These are phyloP conservation scores for Andrena cerasifolii DNA, from an alignment of 1,140 invertebrate species.

Conservation along the genomic window DNA sequence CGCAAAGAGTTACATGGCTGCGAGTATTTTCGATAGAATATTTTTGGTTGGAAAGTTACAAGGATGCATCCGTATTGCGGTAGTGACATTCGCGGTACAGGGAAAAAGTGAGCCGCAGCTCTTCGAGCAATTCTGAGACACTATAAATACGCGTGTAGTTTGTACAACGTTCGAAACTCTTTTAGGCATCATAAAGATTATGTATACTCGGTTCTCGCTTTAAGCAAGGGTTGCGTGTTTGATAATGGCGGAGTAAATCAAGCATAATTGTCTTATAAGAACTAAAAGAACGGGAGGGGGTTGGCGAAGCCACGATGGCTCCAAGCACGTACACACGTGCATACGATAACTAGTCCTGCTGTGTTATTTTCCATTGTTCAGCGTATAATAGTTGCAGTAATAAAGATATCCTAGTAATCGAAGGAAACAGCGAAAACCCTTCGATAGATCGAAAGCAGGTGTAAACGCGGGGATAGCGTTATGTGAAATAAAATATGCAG, in stretches of 20 bases:
- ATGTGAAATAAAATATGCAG: not conserved
- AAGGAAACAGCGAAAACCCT: too few relatives aligned
- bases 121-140: not conserved
- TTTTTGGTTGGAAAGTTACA: too few relatives aligned
- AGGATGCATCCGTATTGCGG: too few relatives aligned
- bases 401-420: not conserved
- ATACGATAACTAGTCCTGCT: too few relatives aligned
- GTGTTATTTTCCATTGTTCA: too few relatives aligned
- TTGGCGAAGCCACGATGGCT: not conserved
- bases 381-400: not conserved
- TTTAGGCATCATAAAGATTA: constrained; percentile 4
- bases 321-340: not conserved
- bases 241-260: constrained; percentile 13
- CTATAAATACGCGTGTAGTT: not conserved
- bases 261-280: constrained; percentile 17
- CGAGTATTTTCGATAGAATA: too few relatives aligned
- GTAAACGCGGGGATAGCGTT: too few relatives aligned
- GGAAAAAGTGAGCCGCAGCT: not conserved
- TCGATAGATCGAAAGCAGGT: too few relatives aligned
- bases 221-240: constrained; percentile 12
- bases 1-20: too few relatives aligned
- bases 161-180: not conserved
- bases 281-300: not conserved
- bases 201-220: constrained; percentile 10
- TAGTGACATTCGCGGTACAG: not conserved